Evolutionary conservation across 2,113 vertebrate genomes (phyloP).

Genomic region (Chaetorhynchus papuensis): DNA sequence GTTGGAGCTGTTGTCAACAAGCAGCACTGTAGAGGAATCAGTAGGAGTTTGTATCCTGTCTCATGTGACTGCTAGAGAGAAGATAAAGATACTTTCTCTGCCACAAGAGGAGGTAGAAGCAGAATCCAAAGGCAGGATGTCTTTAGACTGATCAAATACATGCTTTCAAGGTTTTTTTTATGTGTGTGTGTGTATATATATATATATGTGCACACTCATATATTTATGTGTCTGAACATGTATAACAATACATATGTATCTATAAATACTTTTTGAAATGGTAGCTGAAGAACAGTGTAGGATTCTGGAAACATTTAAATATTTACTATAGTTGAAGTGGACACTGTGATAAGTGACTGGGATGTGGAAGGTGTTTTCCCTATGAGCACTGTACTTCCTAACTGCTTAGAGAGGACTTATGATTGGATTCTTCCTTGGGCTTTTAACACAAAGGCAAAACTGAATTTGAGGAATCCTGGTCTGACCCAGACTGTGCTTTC

Average conservation of each 20-base stretch:
- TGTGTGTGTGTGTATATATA: too few relatives aligned
- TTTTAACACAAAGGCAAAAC: background rate
- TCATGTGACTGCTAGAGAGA: background rate
- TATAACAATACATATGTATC: background rate
- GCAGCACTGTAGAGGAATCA: background rate
- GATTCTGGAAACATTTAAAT: background rate
- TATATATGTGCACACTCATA: fast-evolving
- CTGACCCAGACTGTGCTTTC: background rate
- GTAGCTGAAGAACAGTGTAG: background rate
- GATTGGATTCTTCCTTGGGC: background rate
- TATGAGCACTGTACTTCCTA: background rate
- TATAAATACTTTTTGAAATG: background rate
- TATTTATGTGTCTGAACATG: background rate
- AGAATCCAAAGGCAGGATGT: background rate
- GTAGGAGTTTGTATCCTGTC: background rate
- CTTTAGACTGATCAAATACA: background rate
- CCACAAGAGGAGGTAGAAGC: background rate
- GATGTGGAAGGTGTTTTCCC: background rate
- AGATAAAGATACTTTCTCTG: background rate
- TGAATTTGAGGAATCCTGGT: background rate
- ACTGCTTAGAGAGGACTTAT: background rate
- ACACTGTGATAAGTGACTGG: background rate
- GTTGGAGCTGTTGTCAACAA: background rate
- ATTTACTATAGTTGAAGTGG: background rate
- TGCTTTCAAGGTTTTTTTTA: background rate